A percentile compares a stretch with the other conserved stretches of the same genome.
Evolutionary conservation across 2,797 vertebrate genomes (phyloP).

Genomic region (Pristis pectinata): DNA sequence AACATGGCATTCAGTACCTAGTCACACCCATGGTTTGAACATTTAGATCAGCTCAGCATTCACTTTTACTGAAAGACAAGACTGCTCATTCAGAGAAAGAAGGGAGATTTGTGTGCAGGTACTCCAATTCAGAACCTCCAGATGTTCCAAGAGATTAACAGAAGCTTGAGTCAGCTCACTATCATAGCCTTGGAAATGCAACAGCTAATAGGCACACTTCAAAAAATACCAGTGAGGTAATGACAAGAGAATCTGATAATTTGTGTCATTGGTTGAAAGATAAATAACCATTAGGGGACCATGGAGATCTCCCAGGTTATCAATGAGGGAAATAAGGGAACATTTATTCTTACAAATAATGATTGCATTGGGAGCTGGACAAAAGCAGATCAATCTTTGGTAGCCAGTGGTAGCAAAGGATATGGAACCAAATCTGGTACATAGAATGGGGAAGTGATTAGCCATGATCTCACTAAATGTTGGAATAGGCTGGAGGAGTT

Average conservation of each 20-base stretch:
- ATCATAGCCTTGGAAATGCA: not conserved
- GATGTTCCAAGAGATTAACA: not conserved
- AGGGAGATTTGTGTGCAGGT: not conserved
- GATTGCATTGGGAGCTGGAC: too few relatives aligned
- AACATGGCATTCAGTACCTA: too few relatives aligned
- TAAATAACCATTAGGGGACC: not conserved
- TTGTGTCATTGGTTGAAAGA: not conserved
- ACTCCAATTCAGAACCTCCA: not conserved
- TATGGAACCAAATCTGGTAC: not conserved
- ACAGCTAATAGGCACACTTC: not conserved
- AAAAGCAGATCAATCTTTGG: not conserved
- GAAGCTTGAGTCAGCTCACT: not conserved
- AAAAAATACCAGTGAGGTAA: not conserved
- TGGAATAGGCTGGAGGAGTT: not conserved
- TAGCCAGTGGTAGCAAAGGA: not conserved
- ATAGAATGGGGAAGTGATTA: too few relatives aligned
- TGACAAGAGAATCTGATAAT: not conserved
- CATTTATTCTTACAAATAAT: not conserved
- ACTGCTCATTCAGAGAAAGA: not conserved
- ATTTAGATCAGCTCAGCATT: too few relatives aligned
- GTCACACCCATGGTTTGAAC: too few relatives aligned
- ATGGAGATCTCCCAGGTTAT: not conserved
- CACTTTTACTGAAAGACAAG: too few relatives aligned
- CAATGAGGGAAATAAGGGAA: not conserved
- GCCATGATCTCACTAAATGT: not conserved